Base-by-base conservation (phyloP, 2,113 vertebrate genomes). In the Larimichthys crocea region DNA sequence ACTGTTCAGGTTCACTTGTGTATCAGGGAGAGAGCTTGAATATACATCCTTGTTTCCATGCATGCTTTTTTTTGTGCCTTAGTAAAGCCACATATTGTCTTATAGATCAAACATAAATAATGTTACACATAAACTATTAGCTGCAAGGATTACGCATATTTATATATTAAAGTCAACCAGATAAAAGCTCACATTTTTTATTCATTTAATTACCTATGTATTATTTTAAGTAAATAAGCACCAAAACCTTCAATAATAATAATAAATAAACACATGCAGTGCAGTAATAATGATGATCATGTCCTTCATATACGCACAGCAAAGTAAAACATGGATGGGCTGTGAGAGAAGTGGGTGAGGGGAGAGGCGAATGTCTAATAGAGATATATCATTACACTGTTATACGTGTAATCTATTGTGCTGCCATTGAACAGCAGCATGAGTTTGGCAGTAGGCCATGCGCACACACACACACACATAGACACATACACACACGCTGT, bases 351-450 rank as follows among this genome's bases (percentile, higher is more conserved):
- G 29, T 78, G 20, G 22, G 40, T 70, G 50, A 76, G 22, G 53
- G 55, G 42, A 74, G 76, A 83, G 64, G 76, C 88, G 79, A 35
- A 76, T 50, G 83, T 83, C 84, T 92, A 86, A 85, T 80, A 78
- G 81, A 90, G 87, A 84, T 90, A 88, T 91, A 94, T 91, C 89
- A 87, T 91, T 88, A 91, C 90, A 91, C 85, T 86, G 74, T 93
- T 89, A 92, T 83, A 89, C 72, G 87, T 91, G 89, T 91, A 83
- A 90, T 89, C 88, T 80, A 89, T 92, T 90, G 85, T 92, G 78
- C 88, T 82, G 85, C 88, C 78, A 91, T 89, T 87, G 91, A 92
- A 86, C 88, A 86, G 80, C 84, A 89, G 85, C 88, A 83, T 88
- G 86, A 61, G 80, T 72, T 86, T 90, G 91, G 89, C 86, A 90